A percentile compares a stretch with the other conserved stretches of the same genome.
Conservation (phyloP, 1,140 invertebrate species). For the Euwallacea similis region DNA sequence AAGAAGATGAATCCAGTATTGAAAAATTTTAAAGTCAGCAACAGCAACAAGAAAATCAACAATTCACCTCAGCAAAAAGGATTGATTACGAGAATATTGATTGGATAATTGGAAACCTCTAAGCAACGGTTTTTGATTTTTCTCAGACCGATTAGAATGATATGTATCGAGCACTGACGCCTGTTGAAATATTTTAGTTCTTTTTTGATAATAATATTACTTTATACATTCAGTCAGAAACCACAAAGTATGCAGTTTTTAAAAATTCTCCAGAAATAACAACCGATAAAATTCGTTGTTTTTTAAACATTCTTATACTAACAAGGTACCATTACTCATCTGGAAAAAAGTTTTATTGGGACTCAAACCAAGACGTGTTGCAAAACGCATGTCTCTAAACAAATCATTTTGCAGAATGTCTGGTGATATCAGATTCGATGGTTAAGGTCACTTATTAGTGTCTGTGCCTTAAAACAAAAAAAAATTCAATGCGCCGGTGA, state of each 20-base stretch:
- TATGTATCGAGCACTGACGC: background rate
- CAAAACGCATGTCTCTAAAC: too few relatives aligned
- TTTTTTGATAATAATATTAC: slow-evolving; percentile 5
- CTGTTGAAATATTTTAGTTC: background rate
- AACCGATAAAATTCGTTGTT: slow-evolving; percentile 10
- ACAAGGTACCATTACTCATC: too few relatives aligned
- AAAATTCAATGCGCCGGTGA: too few relatives aligned
- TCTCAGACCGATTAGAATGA: background rate
- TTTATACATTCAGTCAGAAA: background rate
- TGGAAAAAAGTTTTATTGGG: too few relatives aligned
- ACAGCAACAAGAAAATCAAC: background rate
- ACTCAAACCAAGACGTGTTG: too few relatives aligned
- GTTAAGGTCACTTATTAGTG: too few relatives aligned
- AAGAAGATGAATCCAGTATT: background rate
- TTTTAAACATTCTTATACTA: background rate
- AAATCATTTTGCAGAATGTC: too few relatives aligned
- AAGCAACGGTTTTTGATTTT: background rate
- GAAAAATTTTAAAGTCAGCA: background rate
- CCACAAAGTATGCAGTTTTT: background rate
- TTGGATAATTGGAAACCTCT: slow-evolving; percentile 8
- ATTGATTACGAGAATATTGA: background rate
- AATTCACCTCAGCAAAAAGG: background rate
- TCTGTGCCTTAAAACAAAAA: too few relatives aligned
- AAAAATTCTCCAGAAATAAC: background rate
- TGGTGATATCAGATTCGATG: too few relatives aligned